These are phyloP conservation scores for Lepeophtheirus nordmannii DNA, from an alignment of 2,888 invertebrate genomes.

Conservation along the genomic window DNA sequence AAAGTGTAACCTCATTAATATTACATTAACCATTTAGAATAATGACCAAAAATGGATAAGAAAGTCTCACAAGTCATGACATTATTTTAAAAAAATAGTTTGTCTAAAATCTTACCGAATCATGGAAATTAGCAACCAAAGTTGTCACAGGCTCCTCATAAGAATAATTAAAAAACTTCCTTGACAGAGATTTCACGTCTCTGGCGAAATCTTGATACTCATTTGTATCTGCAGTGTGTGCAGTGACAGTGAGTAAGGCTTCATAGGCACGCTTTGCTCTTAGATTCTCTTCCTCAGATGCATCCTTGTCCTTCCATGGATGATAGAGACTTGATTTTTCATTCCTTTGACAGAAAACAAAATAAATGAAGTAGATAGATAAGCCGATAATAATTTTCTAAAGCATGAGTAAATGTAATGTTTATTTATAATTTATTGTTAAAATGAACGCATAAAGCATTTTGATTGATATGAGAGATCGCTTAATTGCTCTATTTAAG, in stretches of 20 bases:
- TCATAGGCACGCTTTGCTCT: slow-evolving; percentile 69
- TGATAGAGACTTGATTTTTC: slow-evolving; percentile 32
- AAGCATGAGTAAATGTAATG: too few relatives aligned
- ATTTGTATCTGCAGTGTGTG: slow-evolving; percentile 46
- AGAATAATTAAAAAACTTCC: slow-evolving; percentile 33
- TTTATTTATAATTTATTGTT: too few relatives aligned
- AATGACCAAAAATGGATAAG: too few relatives aligned
- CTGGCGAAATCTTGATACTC: slow-evolving; percentile 61
- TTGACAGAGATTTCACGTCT: slow-evolving; percentile 41
- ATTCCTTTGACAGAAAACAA: background rate
- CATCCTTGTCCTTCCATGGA: slow-evolving; percentile 72
- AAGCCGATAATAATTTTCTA: background rate
- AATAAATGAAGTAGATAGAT: background rate
- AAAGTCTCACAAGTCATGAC: too few relatives aligned
- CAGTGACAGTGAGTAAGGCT: slow-evolving; percentile 71
- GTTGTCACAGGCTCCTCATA: slow-evolving; percentile 60
- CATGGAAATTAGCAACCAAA: slow-evolving; percentile 87
- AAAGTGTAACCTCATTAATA: too few relatives aligned
- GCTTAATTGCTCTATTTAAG: too few relatives aligned
- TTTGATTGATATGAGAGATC: too few relatives aligned
- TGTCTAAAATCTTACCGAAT: slow-evolving; percentile 50
- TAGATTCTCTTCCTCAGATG: slow-evolving; percentile 61
- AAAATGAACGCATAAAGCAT: too few relatives aligned
- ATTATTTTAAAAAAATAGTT: too few relatives aligned
- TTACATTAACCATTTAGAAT: too few relatives aligned